A percentile compares a stretch with the other conserved stretches of the same genome.
Conservation (phyloP, 2,888 invertebrate species). For the Melanchra persicariae region DNA sequence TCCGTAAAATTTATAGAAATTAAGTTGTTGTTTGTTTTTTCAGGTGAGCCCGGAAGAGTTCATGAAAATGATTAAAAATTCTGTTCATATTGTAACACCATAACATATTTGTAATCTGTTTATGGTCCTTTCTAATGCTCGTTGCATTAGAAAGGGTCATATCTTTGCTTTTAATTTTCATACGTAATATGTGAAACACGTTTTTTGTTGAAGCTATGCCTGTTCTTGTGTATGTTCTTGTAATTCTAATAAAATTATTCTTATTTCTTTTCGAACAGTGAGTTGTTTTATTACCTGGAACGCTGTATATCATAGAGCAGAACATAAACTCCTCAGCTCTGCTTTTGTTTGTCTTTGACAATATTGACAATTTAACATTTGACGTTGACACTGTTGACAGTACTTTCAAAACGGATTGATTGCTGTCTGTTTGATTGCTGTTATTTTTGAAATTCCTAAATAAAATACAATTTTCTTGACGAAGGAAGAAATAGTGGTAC, state of each 20-base stretch:
- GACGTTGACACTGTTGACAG: constrained; percentile 13
- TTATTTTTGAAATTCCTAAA: constrained; percentile 21
- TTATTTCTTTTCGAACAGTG: background rate
- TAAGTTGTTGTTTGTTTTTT: constrained; percentile 58
- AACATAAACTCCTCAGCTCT: background rate
- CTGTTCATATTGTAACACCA: constrained; percentile 83
- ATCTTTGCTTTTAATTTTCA: background rate
- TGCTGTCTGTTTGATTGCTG: background rate
- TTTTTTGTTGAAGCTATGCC: background rate
- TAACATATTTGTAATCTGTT: constrained; percentile 58
- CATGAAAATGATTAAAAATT: constrained; percentile 86
- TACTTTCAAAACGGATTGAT: background rate
- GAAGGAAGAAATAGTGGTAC: background rate
- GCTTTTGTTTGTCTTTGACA: background rate
- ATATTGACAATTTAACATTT: no score
- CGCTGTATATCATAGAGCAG: background rate
- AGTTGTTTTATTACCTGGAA: constrained; percentile 1
- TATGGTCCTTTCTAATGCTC: no score
- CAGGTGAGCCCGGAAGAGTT: constrained; percentile 85
- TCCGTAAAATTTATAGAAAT: background rate
- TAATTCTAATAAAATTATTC: background rate
- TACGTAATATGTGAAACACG: background rate
- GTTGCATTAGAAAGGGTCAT: background rate
- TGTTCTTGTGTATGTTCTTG: background rate
- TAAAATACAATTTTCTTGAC: background rate